Evolutionary conservation across 92 coral and sea anemone genomes (phyloP).

Genomic region (Muricea muricata): DNA sequence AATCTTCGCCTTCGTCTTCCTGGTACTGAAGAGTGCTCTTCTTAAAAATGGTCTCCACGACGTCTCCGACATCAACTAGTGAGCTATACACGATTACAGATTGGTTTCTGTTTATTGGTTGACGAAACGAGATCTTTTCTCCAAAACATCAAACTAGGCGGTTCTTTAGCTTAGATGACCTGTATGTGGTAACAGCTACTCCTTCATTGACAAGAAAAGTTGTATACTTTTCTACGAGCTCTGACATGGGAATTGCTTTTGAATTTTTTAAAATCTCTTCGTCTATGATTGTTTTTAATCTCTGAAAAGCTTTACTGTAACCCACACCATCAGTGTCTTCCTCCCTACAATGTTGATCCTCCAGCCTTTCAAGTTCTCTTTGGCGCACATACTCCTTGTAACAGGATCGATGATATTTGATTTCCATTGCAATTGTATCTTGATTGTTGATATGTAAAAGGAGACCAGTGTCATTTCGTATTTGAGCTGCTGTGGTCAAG

Average conservation of each 20-base stretch:
- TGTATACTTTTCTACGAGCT: slow-evolving; percentile 44
- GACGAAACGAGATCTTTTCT: slow-evolving; percentile 53
- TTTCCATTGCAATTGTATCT: too few species aligned
- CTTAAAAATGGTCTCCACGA: slow-evolving; percentile 54
- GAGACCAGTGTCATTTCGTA: too few species aligned
- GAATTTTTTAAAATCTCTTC: slow-evolving; percentile 36
- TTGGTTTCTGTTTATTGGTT: slow-evolving; percentile 54
- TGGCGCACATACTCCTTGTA: too few species aligned
- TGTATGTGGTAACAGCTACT: slow-evolving; percentile 54
- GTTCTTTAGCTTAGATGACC: slow-evolving; percentile 68
- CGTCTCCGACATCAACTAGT: slow-evolving; percentile 52
- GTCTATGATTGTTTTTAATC: slow-evolving; percentile 48
- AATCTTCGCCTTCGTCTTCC: slow-evolving; percentile 46
- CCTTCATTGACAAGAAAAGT: slow-evolving; percentile 45
- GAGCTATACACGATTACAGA: slow-evolving; percentile 59
- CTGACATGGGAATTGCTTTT: slow-evolving; percentile 65
- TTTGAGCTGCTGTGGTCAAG: too few species aligned
- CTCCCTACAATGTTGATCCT: slow-evolving; percentile 16
- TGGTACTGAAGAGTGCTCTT: slow-evolving; percentile 17
- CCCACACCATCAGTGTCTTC: slow-evolving; percentile 53
- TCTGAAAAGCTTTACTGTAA: slow-evolving; percentile 54
- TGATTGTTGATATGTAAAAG: too few species aligned
- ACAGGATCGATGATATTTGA: too few species aligned
- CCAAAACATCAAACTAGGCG: slow-evolving; percentile 57
- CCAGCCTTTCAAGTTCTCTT: too few species aligned